Evolutionary conservation across 1,140 invertebrate genomes (phyloP).

Genomic region (Nylanderia fulva): DNA sequence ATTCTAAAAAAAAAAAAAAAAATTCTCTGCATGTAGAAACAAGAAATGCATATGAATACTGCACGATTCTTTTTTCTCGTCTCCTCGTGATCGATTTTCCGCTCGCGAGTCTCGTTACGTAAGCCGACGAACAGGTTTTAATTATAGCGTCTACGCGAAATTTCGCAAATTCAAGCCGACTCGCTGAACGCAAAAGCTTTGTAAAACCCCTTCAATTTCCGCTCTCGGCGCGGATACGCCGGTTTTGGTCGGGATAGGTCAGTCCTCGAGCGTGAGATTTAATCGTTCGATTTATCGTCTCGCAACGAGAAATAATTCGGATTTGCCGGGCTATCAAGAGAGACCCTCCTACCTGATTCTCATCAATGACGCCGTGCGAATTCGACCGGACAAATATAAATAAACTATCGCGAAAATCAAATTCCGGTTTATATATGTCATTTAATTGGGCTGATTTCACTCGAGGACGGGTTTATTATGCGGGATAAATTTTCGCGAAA

Average conservation of each 20-base stretch:
- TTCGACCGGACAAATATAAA: background rate
- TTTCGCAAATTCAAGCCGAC: slow-evolving; percentile 7
- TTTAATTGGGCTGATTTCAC: slow-evolving; percentile 44
- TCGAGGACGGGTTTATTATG: slow-evolving; percentile 41
- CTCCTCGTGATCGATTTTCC: background rate
- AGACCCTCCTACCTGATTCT: too few species aligned
- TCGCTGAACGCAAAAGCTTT: background rate
- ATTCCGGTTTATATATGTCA: slow-evolving; percentile 36
- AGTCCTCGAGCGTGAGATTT: slow-evolving; percentile 44
- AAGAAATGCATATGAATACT: too few species aligned
- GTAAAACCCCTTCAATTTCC: slow-evolving; percentile 45
- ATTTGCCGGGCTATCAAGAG: slow-evolving; percentile 33
- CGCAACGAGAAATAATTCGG: slow-evolving; percentile 52
- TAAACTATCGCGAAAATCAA: slow-evolving; percentile 56
- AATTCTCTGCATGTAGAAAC: too few species aligned
- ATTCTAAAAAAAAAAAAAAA: too few species aligned
- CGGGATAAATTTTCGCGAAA: slow-evolving; percentile 8
- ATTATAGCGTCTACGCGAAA: slow-evolving; percentile 27
- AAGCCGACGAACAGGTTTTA: slow-evolving; percentile 3
- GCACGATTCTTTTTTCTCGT: slow-evolving; percentile 7
- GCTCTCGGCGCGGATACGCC: slow-evolving; percentile 26
- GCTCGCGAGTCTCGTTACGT: background rate
- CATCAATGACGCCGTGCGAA: background rate
- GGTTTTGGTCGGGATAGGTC: background rate
- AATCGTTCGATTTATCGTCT: slow-evolving; percentile 61